A percentile compares a stretch with the other conserved stretches of the same genome.
Conservation (phyloP, 2,113 vertebrate genomes). For the Ceyx margarethae region DNA sequence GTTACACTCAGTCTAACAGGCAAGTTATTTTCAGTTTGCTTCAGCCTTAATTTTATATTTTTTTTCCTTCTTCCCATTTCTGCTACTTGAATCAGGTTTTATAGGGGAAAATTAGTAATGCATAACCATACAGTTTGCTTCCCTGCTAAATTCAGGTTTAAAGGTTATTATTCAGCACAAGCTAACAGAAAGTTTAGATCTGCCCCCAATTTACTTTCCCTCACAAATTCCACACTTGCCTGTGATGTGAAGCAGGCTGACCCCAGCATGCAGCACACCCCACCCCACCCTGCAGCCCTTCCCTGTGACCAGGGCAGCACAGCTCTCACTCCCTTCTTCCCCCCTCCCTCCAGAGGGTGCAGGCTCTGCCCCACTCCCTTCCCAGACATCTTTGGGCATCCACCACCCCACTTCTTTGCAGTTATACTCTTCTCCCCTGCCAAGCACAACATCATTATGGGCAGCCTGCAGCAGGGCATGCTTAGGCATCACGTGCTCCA, state of each 20-base stretch:
- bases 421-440: not conserved
- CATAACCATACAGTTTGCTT: not conserved
- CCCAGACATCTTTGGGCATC: not conserved
- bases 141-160: not conserved
- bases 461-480: not conserved
- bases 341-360: no score
- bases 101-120: not conserved
- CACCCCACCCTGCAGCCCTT: not conserved
- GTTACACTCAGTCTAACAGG: not conserved
- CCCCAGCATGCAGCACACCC: not conserved
- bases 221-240: not conserved
- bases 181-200: not conserved
- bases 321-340: not conserved
- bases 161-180: not conserved
- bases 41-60: not conserved
- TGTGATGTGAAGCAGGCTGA: not conserved
- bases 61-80: not conserved
- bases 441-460: not conserved
- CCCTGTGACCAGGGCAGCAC: not conserved
- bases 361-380: not conserved
- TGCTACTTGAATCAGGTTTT: not conserved
- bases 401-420: fast-evolving
- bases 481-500: fast-evolving
- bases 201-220: not conserved
- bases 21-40: not conserved